Percentiles rank a stretch among this genome's conserved stretches.
These are phyloP conservation scores for Prionailurus viverrinus DNA, from an alignment of 2,113 vertebrate genomes.

Conservation along the genomic window DNA sequence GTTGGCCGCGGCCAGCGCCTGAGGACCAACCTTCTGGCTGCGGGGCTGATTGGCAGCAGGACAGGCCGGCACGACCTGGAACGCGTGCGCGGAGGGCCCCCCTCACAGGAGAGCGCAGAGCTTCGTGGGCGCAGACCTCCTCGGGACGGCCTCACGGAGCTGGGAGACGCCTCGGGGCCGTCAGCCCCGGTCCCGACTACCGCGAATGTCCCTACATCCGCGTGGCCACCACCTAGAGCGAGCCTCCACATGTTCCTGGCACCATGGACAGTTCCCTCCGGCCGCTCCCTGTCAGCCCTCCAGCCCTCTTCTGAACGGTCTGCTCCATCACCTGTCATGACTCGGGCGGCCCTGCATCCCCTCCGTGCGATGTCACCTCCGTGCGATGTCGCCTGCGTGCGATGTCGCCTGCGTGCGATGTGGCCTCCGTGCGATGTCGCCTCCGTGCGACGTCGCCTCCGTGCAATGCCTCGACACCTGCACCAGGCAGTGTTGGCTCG, in stretches of 20 bases:
- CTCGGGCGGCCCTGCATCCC: not conserved
- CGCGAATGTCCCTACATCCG: not conserved
- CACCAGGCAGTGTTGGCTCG: not conserved
- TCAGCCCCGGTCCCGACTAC: too few relatives aligned
- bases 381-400: accelerated
- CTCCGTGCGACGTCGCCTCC: too few relatives aligned
- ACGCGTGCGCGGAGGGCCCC: not conserved
- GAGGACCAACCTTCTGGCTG: not conserved
- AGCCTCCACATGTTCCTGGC: too few relatives aligned
- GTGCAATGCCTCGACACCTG: not conserved
- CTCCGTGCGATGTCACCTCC: too few relatives aligned
- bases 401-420: accelerated
- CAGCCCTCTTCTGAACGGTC: not conserved
- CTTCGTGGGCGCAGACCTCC: not conserved
- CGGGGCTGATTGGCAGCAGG: not conserved
- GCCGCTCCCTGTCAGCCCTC: too few relatives aligned
- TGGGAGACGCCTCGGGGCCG: not conserved
- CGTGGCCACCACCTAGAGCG: not conserved
- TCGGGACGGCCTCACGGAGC: not conserved
- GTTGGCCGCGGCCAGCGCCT: accelerated
- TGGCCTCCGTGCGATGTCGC: too few relatives aligned
- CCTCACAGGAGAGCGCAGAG: not conserved
- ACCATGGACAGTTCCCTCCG: too few relatives aligned
- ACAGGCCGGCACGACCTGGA: not conserved
- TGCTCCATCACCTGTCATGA: not conserved